Percentiles rank a stretch among this genome's conserved stretches.
Evolutionary conservation across 2,113 vertebrate species (phyloP).

Genomic region (Peromyscus maniculatus): DNA sequence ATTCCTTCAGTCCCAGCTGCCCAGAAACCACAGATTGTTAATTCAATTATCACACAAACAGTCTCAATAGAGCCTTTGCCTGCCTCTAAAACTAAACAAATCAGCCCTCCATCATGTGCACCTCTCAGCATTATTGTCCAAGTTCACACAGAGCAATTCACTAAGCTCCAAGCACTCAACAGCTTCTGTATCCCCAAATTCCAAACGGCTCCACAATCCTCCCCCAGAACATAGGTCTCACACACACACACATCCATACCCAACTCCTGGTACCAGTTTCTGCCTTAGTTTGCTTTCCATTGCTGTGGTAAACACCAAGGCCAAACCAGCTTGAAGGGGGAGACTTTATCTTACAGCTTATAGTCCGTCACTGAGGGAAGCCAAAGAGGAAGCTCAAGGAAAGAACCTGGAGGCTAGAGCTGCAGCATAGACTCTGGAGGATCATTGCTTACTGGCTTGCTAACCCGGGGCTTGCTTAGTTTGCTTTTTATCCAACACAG

Average conservation of each 20-base stretch:
- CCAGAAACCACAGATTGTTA: background rate
- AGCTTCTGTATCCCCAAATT: background rate
- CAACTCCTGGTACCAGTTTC: background rate
- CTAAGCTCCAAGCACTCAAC: background rate
- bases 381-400: background rate
- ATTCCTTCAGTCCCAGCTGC: background rate
- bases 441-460: background rate
- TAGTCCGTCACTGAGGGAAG: background rate
- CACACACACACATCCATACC: background rate
- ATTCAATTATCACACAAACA: background rate
- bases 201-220: background rate
- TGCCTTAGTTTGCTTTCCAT: background rate
- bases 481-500: background rate
- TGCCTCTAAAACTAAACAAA: background rate
- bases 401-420: background rate
- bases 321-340: background rate
- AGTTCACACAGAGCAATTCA: background rate
- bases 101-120: background rate
- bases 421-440: background rate
- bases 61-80: background rate
- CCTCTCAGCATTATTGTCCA: background rate
- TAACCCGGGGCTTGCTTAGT: background rate
- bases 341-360: background rate
- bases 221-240: too few relatives aligned
- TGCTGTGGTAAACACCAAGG: background rate